Percentiles rank a stretch among this genome's conserved stretches.
phyloP scores from a whole-genome alignment of 2,113 vertebrate genomes.

The Clinocottus analis region DNA sequence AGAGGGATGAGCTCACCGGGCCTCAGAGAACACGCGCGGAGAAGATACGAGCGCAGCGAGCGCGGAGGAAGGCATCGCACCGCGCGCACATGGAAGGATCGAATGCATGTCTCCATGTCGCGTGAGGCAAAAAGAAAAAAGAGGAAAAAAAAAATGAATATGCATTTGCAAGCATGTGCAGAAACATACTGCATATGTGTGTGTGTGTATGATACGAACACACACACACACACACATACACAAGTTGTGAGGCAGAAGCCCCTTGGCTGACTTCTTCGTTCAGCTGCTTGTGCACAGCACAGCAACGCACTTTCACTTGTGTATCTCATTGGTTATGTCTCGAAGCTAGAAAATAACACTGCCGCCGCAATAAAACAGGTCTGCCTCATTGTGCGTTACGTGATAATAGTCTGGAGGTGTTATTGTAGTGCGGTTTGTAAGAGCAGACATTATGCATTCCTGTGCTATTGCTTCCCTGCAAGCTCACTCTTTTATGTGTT shows the following conservation, averaged over 20 bases:
- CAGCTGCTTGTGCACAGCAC: slow-evolving; percentile 3
- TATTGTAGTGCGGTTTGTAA: slow-evolving; percentile 13
- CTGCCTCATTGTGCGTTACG: slow-evolving; percentile 15
- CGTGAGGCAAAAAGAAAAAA: slow-evolving; percentile 21
- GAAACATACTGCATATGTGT: neutral
- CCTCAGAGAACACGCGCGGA: slow-evolving; percentile 44
- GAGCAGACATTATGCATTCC: slow-evolving; percentile 42
- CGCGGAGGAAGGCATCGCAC: slow-evolving; percentile 4
- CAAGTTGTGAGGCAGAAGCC: neutral
- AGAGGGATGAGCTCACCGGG: slow-evolving; percentile 47
- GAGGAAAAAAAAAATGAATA: neutral
- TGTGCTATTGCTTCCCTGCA: slow-evolving; percentile 18
- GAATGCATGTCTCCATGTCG: slow-evolving; percentile 28
- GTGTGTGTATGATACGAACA: neutral
- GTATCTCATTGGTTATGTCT: slow-evolving; percentile 23
- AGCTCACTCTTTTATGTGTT: slow-evolving; percentile 48
- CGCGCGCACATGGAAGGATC: slow-evolving; percentile 23
- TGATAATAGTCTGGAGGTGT: slow-evolving; percentile 29
- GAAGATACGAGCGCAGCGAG: slow-evolving; percentile 19
- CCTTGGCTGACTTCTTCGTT: slow-evolving; percentile 4
- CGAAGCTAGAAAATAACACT: slow-evolving; percentile 31
- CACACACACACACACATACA: neutral
- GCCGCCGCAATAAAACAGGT: slow-evolving; percentile 15
- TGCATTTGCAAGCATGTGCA: slow-evolving; percentile 3
- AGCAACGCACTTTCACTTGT: slow-evolving; percentile 9